Percentiles rank a stretch among this genome's conserved stretches.
These are phyloP conservation scores for Clarias macrocephalus DNA, from an alignment of 2,113 vertebrate species.

Conservation along the genomic window DNA sequence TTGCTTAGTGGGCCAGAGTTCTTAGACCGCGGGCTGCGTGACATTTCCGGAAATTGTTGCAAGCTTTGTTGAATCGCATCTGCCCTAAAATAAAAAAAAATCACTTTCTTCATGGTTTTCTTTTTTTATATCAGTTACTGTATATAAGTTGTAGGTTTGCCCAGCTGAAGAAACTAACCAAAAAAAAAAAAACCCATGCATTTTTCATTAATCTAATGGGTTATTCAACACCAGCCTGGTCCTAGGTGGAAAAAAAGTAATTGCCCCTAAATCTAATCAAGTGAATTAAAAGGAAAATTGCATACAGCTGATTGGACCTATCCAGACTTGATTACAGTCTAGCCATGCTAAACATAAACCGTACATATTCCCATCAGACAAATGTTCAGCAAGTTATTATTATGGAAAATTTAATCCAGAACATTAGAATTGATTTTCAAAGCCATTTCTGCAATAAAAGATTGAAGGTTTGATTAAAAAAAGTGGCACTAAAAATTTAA, in stretches of 20 bases:
- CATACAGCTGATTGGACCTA: neutral
- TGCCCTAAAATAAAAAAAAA: neutral
- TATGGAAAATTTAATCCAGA: neutral
- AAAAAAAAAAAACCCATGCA: neutral
- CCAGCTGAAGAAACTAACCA: neutral
- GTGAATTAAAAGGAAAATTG: neutral
- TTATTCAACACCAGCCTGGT: neutral
- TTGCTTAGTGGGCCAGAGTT: conserved; percentile 44
- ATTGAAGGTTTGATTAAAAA: neutral
- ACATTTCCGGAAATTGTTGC: conserved; percentile 49
- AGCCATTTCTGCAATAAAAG: neutral
- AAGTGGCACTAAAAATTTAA: too few relatives aligned
- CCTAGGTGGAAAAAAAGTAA: neutral
- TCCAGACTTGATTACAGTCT: neutral
- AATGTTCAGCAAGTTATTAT: conserved; percentile 1
- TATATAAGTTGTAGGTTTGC: neutral
- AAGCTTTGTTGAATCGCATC: conserved; percentile 54
- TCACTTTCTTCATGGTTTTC: neutral
- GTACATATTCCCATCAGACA: neutral
- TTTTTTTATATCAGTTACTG: neutral
- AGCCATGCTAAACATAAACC: neutral
- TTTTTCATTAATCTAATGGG: neutral
- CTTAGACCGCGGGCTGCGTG: conserved; percentile 42
- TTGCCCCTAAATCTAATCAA: conserved; percentile 3
- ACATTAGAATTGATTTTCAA: neutral